A percentile compares a stretch with the other conserved stretches of the same genome.
These are phyloP conservation scores for Spialia ferax DNA, from an alignment of 2,888 invertebrate species.

Conservation along the genomic window DNA sequence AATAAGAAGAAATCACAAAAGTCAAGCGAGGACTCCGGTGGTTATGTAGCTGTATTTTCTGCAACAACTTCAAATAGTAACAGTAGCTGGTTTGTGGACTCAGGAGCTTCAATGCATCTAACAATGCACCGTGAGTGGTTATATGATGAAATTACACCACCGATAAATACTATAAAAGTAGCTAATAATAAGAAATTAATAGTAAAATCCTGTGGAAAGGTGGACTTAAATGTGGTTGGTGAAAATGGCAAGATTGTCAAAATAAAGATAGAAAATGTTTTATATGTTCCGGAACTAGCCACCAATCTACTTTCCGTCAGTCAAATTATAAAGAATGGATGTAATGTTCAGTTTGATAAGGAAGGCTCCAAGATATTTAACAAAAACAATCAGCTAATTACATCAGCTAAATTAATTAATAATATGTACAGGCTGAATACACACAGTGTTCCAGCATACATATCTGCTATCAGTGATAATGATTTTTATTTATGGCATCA, in stretches of 20 bases:
- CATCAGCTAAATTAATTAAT: background rate
- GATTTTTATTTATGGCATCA: background rate
- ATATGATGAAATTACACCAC: background rate
- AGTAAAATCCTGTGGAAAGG: background rate
- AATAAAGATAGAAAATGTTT: background rate
- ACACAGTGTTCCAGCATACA: constrained; percentile 2
- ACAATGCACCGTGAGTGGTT: background rate
- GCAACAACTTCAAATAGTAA: background rate
- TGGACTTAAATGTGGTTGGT: background rate
- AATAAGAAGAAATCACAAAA: background rate
- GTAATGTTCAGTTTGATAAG: background rate
- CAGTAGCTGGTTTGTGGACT: background rate
- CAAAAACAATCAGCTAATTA: background rate
- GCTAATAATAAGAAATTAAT: background rate
- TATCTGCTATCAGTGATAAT: background rate
- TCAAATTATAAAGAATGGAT: background rate
- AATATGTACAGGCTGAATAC: constrained; percentile 8
- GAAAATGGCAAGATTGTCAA: background rate
- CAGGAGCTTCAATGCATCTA: constrained; percentile 4
- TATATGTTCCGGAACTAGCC: background rate
- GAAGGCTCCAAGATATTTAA: background rate
- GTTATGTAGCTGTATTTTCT: background rate
- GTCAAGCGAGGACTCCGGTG: background rate
- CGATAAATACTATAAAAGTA: background rate
- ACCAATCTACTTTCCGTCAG: background rate